Conservation (phyloP, 2,888 invertebrate genomes). For the Tupiocoris notatus region DNA sequence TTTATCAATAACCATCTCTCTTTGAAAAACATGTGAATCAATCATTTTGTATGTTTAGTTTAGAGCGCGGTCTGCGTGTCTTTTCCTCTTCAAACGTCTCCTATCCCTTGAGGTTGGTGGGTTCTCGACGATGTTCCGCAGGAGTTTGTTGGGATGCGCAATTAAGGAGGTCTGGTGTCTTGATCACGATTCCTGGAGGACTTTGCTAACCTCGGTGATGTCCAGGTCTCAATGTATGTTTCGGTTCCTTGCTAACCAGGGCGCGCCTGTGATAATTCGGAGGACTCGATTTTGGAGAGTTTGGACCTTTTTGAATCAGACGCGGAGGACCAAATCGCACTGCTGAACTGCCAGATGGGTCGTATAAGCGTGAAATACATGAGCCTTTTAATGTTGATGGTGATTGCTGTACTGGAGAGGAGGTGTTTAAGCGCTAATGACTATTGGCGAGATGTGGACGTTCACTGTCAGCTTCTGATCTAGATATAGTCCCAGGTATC, state of each 20-base stretch:
- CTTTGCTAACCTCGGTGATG: neutral
- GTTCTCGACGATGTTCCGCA: neutral
- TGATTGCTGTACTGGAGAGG: neutral
- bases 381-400: neutral
- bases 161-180: neutral
- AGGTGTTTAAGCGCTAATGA: conserved; percentile 14
- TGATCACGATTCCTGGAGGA: neutral
- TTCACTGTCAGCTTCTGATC: conserved; percentile 12
- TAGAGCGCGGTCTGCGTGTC: neutral
- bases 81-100: neutral
- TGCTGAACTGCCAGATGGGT: conserved; percentile 20
- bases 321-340: conserved; percentile 21
- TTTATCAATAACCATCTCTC: too few species aligned
- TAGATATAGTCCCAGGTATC: neutral
- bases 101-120: neutral
- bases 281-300: neutral
- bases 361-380: conserved; percentile 12
- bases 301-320: conserved; percentile 19
- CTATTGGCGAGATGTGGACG: neutral
- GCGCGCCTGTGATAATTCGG: conserved; percentile 13
- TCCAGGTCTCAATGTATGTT: neutral
- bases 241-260: neutral
- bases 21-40: too few species aligned
- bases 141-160: neutral
- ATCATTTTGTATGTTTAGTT: too few species aligned